Percentiles rank a stretch among this genome's conserved stretches.
Conservation (phyloP, 2,797 vertebrate genomes). For the Poeciliopsis presidionis region DNA sequence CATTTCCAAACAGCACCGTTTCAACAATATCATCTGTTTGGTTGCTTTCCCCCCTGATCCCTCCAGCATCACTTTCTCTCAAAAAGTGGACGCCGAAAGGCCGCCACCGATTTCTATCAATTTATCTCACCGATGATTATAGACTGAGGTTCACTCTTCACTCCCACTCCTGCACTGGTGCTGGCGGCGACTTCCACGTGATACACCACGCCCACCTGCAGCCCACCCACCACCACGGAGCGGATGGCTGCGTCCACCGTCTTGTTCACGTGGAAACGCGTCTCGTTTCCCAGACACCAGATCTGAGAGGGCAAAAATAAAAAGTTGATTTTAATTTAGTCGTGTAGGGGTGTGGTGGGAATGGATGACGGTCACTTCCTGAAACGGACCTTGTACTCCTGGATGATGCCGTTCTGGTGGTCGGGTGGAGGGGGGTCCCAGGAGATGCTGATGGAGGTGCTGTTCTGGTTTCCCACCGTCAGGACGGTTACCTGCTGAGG, state of each 20-base stretch:
- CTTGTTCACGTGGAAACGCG: conserved; percentile 97
- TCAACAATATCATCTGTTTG: conserved; percentile 35
- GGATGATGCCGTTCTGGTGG: conserved; percentile 98
- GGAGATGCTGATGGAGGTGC: conserved; percentile 98
- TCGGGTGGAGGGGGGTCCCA: conserved; percentile 97
- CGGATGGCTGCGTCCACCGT: conserved; percentile 97
- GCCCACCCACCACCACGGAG: conserved; percentile 95
- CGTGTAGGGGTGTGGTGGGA: conserved; percentile 8
- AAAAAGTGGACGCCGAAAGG: conserved; percentile 5
- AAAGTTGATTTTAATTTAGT: conserved; percentile 28
- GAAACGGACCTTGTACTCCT: conserved; percentile 92
- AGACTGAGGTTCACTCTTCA: conserved; percentile 94
- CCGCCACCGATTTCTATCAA: not conserved
- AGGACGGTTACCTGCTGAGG: conserved; percentile 97
- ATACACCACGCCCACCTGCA: conserved; percentile 94
- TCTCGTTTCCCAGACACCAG: conserved; percentile 98
- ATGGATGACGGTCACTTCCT: not conserved
- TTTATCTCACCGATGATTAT: conserved; percentile 89
- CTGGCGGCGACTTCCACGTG: conserved; percentile 96
- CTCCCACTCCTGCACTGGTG: conserved; percentile 94
- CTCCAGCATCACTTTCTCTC: not conserved
- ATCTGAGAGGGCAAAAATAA: conserved; percentile 80
- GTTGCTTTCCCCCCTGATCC: conserved; percentile 20
- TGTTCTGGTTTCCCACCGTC: conserved; percentile 95
- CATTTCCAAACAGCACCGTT: conserved; percentile 52